These are phyloP conservation scores for Hypothenemus hampei DNA, from an alignment of 1,140 invertebrate species.

Conservation along the genomic window DNA sequence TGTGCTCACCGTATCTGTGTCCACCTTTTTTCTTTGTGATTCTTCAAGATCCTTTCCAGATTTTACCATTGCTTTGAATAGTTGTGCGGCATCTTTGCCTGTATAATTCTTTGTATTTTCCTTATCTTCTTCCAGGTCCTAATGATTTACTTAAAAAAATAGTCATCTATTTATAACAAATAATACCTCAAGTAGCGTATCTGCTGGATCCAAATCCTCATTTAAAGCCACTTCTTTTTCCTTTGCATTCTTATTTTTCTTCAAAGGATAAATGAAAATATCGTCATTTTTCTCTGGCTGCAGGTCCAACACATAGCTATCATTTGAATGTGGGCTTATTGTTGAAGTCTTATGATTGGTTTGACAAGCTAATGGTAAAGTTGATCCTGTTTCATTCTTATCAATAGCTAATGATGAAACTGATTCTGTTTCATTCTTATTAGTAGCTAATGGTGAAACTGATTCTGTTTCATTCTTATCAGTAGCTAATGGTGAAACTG, in stretches of 20 bases:
- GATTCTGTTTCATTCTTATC: too few species aligned
- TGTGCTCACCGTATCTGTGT: not conserved
- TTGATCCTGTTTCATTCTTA: too few species aligned
- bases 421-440: too few species aligned
- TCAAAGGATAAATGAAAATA: constrained; percentile 1
- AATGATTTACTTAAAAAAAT: too few species aligned
- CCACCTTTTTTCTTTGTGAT: not conserved
- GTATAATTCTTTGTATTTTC: not conserved
- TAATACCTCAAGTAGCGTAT: not conserved
- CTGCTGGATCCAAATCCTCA: not conserved
- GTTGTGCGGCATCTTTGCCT: not conserved
- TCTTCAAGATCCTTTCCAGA: not conserved
- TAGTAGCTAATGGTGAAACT: too few species aligned
- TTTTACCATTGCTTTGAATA: constrained; percentile 1
- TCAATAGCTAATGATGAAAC: too few species aligned
- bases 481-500: too few species aligned
- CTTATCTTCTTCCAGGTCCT: constrained; percentile 5
- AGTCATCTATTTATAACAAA: not conserved
- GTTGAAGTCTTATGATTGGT: not conserved
- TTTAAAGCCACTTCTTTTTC: not conserved
- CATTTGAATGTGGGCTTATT: not conserved
- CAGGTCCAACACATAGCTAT: not conserved
- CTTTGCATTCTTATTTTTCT: not conserved
- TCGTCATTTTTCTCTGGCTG: not conserved
- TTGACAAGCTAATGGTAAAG: not conserved